phyloP scores from a whole-genome alignment of 2,797 vertebrate genomes.

The Podarcis lilfordi region DNA sequence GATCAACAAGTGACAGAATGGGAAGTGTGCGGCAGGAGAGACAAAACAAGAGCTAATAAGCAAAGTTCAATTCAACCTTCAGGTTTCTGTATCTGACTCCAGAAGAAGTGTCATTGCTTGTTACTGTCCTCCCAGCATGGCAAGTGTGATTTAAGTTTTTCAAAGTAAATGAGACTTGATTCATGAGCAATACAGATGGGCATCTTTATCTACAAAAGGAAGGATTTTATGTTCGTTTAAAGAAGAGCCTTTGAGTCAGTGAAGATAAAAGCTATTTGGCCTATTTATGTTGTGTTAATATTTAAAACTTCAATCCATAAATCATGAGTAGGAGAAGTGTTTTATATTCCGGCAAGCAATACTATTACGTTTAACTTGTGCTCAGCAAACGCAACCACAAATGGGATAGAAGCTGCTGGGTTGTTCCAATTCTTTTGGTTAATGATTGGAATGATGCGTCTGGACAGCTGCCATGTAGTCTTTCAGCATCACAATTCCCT shows the following conservation, averaged over 20 bases:
- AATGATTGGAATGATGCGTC: too few relatives aligned
- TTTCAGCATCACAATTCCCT: background rate
- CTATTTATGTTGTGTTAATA: background rate
- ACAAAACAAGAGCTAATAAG: background rate
- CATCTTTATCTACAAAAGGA: background rate
- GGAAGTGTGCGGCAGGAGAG: background rate
- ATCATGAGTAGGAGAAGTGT: background rate
- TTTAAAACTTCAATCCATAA: background rate
- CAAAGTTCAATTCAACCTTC: background rate
- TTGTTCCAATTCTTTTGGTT: background rate
- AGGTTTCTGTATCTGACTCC: background rate
- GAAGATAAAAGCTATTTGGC: background rate
- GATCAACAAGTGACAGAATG: slow-evolving; percentile 46
- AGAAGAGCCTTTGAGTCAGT: background rate
- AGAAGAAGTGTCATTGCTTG: background rate
- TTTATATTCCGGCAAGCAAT: background rate
- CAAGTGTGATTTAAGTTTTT: fast-evolving
- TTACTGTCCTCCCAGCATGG: background rate
- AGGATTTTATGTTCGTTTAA: background rate
- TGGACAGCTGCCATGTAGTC: too few relatives aligned
- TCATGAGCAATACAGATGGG: background rate
- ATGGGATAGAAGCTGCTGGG: background rate
- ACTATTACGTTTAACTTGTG: background rate
- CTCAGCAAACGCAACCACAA: background rate
- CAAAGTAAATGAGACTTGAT: background rate